These are phyloP conservation scores for Spicauda simplicius DNA, from an alignment of 2,888 invertebrate species.

Conservation along the genomic window DNA sequence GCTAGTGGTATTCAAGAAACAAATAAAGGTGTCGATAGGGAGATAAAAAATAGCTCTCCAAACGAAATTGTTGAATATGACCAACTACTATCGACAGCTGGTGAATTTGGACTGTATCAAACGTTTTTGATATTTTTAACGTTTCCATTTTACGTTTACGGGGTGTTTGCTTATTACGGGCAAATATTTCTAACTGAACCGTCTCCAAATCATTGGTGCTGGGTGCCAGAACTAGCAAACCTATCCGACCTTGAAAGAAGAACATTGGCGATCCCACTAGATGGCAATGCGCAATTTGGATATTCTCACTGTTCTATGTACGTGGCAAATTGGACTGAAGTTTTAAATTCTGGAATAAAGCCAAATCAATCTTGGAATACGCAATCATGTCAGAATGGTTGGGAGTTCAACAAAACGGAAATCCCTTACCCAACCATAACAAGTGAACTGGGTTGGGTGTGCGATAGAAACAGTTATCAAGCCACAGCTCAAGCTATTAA, in stretches of 20 bases:
- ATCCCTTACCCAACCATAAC: constrained; percentile 68
- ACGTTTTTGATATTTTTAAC: constrained; percentile 56
- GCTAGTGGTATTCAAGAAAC: neutral
- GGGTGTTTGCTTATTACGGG: constrained; percentile 59
- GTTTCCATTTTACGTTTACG: constrained; percentile 63
- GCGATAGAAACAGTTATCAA: constrained; percentile 64
- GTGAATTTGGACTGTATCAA: constrained; percentile 66
- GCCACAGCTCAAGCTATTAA: constrained; percentile 67
- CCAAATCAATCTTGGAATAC: constrained; percentile 55
- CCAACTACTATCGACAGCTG: constrained; percentile 59
- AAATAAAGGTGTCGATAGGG: neutral
- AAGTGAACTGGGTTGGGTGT: constrained; percentile 70
- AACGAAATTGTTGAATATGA: constrained; percentile 56
- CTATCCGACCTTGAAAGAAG: constrained; percentile 58
- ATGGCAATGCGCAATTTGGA: constrained; percentile 53
- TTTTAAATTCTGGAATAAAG: constrained; percentile 48
- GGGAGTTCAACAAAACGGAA: constrained; percentile 69
- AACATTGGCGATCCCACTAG: constrained; percentile 57
- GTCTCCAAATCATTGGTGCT: constrained; percentile 67
- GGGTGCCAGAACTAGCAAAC: constrained; percentile 64
- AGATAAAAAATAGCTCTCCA: neutral
- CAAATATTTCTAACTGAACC: constrained; percentile 67
- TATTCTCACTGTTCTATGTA: constrained; percentile 64
- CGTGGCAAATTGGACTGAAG: constrained; percentile 62
- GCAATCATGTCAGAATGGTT: constrained; percentile 59